phyloP scores from a whole-genome alignment of 2,797 vertebrate species.

The Spinibarbus caldwelli region DNA sequence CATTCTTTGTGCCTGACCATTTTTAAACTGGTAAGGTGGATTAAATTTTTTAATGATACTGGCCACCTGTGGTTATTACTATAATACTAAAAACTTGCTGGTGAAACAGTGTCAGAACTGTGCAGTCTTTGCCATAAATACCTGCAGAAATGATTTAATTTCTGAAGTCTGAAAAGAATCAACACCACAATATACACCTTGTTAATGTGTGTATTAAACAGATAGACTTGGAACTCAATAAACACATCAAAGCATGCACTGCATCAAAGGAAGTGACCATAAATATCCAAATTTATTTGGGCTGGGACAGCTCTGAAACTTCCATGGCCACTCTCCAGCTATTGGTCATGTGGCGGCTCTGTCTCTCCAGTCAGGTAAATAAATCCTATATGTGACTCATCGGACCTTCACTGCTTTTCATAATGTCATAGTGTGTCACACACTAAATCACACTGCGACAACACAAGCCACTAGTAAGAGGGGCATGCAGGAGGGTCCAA shows the following conservation, averaged over 20 bases:
- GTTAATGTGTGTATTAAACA: not conserved
- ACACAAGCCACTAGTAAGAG: not conserved
- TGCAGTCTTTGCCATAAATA: not conserved
- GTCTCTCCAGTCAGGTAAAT: slow-evolving; percentile 2
- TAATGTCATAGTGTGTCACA: not conserved
- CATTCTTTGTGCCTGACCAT: not conserved
- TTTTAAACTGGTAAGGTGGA: not conserved
- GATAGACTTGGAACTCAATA: not conserved
- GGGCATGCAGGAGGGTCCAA: not conserved
- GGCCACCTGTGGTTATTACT: not conserved
- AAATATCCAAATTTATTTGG: not conserved
- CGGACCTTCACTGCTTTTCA: slow-evolving; percentile 25
- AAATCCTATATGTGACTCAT: not conserved
- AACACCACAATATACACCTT: no score
- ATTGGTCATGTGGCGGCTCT: not conserved
- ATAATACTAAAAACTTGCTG: no score
- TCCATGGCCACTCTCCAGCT: not conserved
- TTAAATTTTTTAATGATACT: not conserved
- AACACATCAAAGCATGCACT: not conserved
- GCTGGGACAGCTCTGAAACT: not conserved
- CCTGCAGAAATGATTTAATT: not conserved
- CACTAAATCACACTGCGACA: slow-evolving; percentile 2
- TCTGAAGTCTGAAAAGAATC: not conserved
- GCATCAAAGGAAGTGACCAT: not conserved
- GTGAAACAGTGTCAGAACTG: no score